These are phyloP conservation scores for Clusia tigrina DNA, from an alignment of 2,888 invertebrate genomes.

Conservation along the genomic window DNA sequence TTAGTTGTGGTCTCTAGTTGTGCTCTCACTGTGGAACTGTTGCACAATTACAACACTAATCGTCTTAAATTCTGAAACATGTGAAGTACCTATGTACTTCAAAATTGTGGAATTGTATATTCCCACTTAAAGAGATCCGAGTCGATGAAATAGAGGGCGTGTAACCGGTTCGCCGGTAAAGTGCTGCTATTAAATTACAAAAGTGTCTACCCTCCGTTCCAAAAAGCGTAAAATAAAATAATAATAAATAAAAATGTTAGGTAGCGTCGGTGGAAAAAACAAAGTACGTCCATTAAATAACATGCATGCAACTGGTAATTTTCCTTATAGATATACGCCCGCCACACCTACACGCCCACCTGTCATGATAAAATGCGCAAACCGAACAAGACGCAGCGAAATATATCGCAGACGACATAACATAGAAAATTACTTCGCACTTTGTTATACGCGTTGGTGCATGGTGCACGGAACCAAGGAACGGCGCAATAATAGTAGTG, in stretches of 20 bases:
- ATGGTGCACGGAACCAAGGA: background rate
- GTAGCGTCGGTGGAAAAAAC: background rate
- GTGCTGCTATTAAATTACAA: too few relatives aligned
- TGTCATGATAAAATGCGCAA: background rate
- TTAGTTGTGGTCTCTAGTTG: too few relatives aligned
- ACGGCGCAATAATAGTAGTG: background rate
- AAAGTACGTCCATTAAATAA: conserved; percentile 49
- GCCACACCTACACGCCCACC: background rate
- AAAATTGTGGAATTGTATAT: too few relatives aligned
- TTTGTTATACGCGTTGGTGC: conserved; percentile 44
- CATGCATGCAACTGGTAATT: conserved; percentile 51
- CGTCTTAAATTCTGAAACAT: too few relatives aligned
- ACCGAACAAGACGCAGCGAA: background rate
- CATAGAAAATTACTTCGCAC: conserved; percentile 52
- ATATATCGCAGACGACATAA: conserved; percentile 10
- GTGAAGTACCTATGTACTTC: too few relatives aligned
- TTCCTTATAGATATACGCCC: background rate
- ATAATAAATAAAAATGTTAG: background rate
- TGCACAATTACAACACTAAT: too few relatives aligned
- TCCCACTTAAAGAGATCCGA: too few relatives aligned
- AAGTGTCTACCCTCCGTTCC: too few relatives aligned
- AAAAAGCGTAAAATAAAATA: background rate
- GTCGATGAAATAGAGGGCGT: too few relatives aligned
- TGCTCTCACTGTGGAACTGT: too few relatives aligned
- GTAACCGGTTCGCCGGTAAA: too few relatives aligned